Evolutionary conservation across 2,113 vertebrate genomes (phyloP).

Genomic region (Periophthalmodon schlosseri): DNA sequence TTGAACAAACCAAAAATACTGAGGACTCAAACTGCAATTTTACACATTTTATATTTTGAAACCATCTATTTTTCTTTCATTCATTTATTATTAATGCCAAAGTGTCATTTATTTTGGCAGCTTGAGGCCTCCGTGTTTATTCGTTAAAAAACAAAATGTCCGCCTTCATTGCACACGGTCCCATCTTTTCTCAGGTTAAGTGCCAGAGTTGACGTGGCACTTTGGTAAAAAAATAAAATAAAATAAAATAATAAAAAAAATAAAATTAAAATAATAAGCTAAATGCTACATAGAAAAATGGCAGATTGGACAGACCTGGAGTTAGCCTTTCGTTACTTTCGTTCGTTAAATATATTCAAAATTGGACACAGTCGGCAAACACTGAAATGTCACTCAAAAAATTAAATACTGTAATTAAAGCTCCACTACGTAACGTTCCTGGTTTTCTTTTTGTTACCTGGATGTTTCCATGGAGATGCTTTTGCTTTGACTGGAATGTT

Average conservation of each 20-base stretch:
- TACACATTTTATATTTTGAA: not conserved
- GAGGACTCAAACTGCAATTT: not conserved
- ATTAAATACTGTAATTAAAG: no score
- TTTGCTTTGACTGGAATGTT: no score
- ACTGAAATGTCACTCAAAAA: not conserved
- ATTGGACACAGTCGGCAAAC: not conserved
- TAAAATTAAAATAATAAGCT: not conserved
- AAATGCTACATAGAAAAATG: conserved; percentile 44
- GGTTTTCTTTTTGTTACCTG: no score
- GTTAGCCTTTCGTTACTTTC: conserved; percentile 57
- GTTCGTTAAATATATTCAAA: conserved; percentile 2
- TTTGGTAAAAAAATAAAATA: not conserved
- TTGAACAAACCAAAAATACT: not conserved
- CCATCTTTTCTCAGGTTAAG: conserved; percentile 53
- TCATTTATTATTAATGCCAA: conserved; percentile 1
- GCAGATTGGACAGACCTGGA: conserved; percentile 28
- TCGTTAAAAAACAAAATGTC: conserved; percentile 20
- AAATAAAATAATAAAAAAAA: not conserved
- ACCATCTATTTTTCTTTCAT: not conserved
- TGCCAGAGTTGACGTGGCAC: conserved; percentile 27
- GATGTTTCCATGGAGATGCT: no score
- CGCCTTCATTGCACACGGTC: conserved; percentile 63
- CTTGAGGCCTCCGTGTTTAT: conserved; percentile 15
- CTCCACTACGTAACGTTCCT: no score
- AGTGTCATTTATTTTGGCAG: conserved; percentile 4